Evolutionary conservation across 30 jellyfish, hydroid and myxozoan species (phyloP).

Genomic region (Aurelia aurita): DNA sequence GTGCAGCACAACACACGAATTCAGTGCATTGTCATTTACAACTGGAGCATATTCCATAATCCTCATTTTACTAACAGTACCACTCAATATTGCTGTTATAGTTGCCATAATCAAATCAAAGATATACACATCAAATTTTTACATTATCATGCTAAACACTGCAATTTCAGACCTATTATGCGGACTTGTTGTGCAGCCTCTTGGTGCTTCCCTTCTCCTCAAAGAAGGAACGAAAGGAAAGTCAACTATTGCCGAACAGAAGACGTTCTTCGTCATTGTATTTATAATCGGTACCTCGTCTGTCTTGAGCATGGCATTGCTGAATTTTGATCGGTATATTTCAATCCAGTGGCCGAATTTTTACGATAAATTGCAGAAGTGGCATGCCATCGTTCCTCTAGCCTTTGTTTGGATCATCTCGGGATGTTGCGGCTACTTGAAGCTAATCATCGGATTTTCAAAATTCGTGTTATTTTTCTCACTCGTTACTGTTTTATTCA

Average conservation of each 20-base stretch:
- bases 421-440: conserved; percentile 20
- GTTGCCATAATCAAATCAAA: conserved; percentile 45
- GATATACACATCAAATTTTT: conserved; percentile 38
- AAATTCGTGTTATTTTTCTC: conserved; percentile 44
- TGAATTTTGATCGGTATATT: conserved; percentile 62
- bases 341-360: conserved; percentile 55
- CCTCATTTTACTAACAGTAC: conserved; percentile 44
- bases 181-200: conserved; percentile 53
- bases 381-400: conserved; percentile 10
- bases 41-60: conserved; percentile 36
- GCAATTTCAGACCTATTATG: conserved; percentile 62
- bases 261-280: conserved; percentile 19
- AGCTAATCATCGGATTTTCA: conserved; percentile 39
- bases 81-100: conserved; percentile 61
- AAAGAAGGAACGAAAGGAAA: conserved; percentile 33
- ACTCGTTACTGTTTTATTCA: conserved; percentile 48
- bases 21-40: conserved; percentile 31
- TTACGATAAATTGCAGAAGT: conserved; percentile 12
- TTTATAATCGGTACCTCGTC: conserved; percentile 65
- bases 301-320: conserved; percentile 72
- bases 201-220: conserved; percentile 40
- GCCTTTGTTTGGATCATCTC: conserved; percentile 49
- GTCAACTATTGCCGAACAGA: not conserved
- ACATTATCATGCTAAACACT: conserved; percentile 64
- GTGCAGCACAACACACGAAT: conserved; percentile 43